Evolutionary conservation across 2,797 vertebrate species (phyloP).

Genomic region (Pempheris klunzingeri): DNA sequence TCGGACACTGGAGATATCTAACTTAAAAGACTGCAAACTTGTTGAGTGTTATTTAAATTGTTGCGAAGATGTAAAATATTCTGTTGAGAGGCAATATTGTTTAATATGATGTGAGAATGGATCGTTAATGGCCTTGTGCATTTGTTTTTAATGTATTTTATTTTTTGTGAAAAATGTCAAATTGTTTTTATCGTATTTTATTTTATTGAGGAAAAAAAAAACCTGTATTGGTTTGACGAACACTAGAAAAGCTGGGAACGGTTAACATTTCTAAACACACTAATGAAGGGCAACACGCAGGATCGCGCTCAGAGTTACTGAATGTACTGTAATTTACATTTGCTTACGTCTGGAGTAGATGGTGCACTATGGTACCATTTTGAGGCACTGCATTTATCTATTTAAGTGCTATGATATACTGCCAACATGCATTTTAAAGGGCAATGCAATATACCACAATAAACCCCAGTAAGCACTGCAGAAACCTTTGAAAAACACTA

Average conservation of each 20-base stretch:
- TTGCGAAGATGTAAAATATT: constrained; percentile 97
- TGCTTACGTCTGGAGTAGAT: constrained; percentile 82
- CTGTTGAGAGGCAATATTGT: constrained; percentile 94
- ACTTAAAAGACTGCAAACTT: constrained; percentile 82
- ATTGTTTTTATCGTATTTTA: constrained; percentile 81
- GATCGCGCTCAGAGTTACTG: constrained; percentile 84
- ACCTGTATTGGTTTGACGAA: constrained; percentile 85
- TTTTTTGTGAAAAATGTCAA: constrained; percentile 94
- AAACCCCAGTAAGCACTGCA: constrained; percentile 82
- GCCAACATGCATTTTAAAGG: constrained; percentile 88
- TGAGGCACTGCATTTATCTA: constrained; percentile 87
- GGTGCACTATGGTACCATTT: constrained; percentile 82
- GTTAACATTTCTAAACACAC: constrained; percentile 88
- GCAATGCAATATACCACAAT: constrained; percentile 84
- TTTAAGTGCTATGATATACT: constrained; percentile 89
- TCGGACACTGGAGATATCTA: constrained; percentile 83
- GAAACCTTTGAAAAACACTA: constrained; percentile 76
- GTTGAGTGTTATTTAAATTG: constrained; percentile 91
- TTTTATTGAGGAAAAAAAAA: constrained; percentile 89
- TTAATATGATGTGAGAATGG: constrained; percentile 94
- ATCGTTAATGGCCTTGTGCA: constrained; percentile 95
- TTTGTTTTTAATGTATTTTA: constrained; percentile 93
- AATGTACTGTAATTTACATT: constrained; percentile 92
- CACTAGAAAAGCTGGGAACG: constrained; percentile 76
- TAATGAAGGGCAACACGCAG: constrained; percentile 86